Percentiles rank a stretch among this genome's conserved stretches.
Conservation (phyloP, 1,140 invertebrate genomes). For the Alviniconcha marisindica region DNA sequence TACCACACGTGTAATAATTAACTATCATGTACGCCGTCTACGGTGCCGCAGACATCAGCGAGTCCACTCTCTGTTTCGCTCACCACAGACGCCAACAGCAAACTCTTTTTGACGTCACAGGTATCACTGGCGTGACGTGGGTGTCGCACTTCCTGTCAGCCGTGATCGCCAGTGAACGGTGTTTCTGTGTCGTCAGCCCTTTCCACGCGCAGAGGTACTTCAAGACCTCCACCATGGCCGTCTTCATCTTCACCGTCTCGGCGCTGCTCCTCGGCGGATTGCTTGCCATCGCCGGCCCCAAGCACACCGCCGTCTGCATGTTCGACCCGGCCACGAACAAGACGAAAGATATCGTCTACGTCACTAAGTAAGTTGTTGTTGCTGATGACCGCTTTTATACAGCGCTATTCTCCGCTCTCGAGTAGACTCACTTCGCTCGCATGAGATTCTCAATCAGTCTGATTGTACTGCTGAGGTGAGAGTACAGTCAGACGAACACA, state of each 20-base stretch:
- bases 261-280: not conserved
- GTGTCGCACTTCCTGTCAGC: constrained; percentile 28
- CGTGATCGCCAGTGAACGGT: constrained; percentile 25
- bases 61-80: too few species aligned
- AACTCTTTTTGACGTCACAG: not conserved
- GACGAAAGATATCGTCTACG: constrained; percentile 31
- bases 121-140: constrained; percentile 20
- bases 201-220: constrained; percentile 26
- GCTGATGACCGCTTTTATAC: too few species aligned
- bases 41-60: too few species aligned
- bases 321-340: constrained; percentile 16
- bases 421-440: too few species aligned
- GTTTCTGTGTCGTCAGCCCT: constrained; percentile 24
- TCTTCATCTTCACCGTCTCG: constrained; percentile 2
- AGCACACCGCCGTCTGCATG: constrained; percentile 31
- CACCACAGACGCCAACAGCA: too few species aligned
- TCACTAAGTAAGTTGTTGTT: constrained; percentile 5
- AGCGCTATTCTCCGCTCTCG: too few species aligned
- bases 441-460: too few species aligned
- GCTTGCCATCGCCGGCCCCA: constrained; percentile 26
- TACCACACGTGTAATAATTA: too few species aligned
- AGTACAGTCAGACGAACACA: too few species aligned
- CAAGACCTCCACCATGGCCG: constrained; percentile 24
- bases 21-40: too few species aligned
- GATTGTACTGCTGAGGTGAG: too few species aligned